phyloP scores from a whole-genome alignment of 2,797 vertebrate species.

The Enoplosus armatus region DNA sequence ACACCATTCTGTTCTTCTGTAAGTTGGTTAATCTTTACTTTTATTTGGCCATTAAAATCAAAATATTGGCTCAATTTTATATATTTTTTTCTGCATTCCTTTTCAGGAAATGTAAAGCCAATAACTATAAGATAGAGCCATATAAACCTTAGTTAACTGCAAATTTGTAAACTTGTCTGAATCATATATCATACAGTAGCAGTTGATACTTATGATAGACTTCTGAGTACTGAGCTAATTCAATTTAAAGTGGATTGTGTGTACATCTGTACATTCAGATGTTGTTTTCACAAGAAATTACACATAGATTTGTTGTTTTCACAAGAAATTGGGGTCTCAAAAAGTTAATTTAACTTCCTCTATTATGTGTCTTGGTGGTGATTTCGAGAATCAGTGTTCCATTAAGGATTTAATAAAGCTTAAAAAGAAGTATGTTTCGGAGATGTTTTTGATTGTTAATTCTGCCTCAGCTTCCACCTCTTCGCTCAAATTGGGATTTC shows the following conservation, averaged over 20 bases:
- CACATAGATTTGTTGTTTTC: slow-evolving; percentile 7
- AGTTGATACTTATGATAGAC: background rate
- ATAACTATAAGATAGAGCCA: background rate
- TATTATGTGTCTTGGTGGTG: background rate
- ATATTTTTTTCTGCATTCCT: slow-evolving; percentile 4
- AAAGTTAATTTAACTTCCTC: slow-evolving; percentile 28
- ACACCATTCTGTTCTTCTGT: no score
- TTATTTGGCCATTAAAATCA: no score
- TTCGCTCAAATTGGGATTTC: slow-evolving; percentile 11
- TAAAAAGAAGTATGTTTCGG: background rate
- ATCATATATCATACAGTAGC: background rate
- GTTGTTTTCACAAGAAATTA: slow-evolving; percentile 17
- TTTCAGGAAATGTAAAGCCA: background rate
- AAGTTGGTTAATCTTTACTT: no score
- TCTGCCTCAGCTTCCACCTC: background rate
- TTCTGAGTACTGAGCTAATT: background rate
- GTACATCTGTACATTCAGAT: slow-evolving; percentile 5
- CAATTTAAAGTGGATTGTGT: no score
- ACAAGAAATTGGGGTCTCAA: slow-evolving; percentile 9
- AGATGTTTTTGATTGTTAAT: background rate
- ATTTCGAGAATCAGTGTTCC: slow-evolving; percentile 25
- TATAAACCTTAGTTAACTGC: background rate
- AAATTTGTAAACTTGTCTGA: background rate
- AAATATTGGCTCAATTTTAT: background rate
- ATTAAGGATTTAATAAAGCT: slow-evolving; percentile 2